phyloP scores from a whole-genome alignment of 2,797 vertebrate species.

The Alosa sapidissima region DNA sequence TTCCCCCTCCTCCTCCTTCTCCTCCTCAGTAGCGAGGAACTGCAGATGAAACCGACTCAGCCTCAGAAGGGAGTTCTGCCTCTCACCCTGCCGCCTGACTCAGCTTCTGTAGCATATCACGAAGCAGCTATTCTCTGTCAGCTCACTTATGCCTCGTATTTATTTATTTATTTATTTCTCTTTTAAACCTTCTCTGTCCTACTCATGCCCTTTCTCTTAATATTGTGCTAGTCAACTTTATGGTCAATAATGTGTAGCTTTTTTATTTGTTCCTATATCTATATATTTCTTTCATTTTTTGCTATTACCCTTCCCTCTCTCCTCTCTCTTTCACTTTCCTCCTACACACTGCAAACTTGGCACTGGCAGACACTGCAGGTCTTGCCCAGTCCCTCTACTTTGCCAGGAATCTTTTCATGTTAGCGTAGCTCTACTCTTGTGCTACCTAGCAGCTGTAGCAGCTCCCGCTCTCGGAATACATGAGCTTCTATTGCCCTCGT shows the following conservation, averaged over 20 bases:
- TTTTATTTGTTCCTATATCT: conserved; percentile 6
- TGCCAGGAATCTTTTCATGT: not conserved
- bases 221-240: not conserved
- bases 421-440: not conserved
- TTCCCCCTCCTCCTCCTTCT: not conserved
- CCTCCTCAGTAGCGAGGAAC: conserved; percentile 30
- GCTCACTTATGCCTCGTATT: conserved; percentile 44
- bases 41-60: conserved; percentile 38
- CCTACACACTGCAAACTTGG: conserved; percentile 30
- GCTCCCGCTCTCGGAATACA: not conserved
- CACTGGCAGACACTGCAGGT: conserved; percentile 28
- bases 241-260: not conserved
- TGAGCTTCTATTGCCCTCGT: not conserved
- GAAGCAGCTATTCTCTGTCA: conserved; percentile 58
- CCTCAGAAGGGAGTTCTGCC: conserved; percentile 35
- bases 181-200: conserved; percentile 3
- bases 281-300: conserved; percentile 18
- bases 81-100: conserved; percentile 59
- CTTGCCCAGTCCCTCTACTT: not conserved
- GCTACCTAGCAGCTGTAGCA: not conserved
- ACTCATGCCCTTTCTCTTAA: not conserved
- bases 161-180: conserved; percentile 31
- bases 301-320: conserved; percentile 28
- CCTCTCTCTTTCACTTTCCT: conserved; percentile 22
- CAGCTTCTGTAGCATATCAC: conserved; percentile 64